phyloP scores from a whole-genome alignment of 2,888 invertebrate genomes.

The Philaethria dido region DNA sequence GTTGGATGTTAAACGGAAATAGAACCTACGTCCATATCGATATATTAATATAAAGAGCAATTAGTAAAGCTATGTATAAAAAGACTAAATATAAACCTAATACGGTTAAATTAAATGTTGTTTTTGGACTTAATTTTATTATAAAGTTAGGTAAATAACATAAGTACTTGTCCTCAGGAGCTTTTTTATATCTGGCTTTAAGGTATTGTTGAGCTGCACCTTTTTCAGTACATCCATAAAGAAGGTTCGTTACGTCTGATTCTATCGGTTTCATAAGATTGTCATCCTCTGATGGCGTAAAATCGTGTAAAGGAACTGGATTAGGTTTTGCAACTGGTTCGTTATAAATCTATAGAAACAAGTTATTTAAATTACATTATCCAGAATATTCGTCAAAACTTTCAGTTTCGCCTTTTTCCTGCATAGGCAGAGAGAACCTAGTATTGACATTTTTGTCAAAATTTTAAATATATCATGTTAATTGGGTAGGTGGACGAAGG shows the following conservation, averaged over 20 bases:
- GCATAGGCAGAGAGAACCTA: too few species aligned
- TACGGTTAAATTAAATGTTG: too few species aligned
- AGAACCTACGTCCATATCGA: constrained; percentile 61
- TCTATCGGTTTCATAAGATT: constrained; percentile 81
- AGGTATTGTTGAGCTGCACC: constrained; percentile 78
- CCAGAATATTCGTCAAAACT: background rate
- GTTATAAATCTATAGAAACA: constrained; percentile 52
- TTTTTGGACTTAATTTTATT: too few species aligned
- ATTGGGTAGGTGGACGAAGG: too few species aligned
- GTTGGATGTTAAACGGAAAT: constrained; percentile 75
- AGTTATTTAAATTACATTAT: background rate
- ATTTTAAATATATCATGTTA: too few species aligned
- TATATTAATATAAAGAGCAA: background rate
- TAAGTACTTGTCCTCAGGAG: constrained; percentile 80
- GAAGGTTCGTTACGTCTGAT: constrained; percentile 65
- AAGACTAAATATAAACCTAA: too few species aligned
- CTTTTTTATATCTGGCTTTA: constrained; percentile 70
- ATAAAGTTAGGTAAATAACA: background rate
- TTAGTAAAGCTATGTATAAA: too few species aligned
- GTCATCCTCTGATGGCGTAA: constrained; percentile 56
- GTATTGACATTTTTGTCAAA: too few species aligned
- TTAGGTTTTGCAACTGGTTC: constrained; percentile 56
- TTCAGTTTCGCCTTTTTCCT: too few species aligned
- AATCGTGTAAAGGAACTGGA: constrained; percentile 53
- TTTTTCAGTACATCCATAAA: constrained; percentile 76